phyloP scores from a whole-genome alignment of 2,888 invertebrate species.

The Allolobophora icterica region DNA sequence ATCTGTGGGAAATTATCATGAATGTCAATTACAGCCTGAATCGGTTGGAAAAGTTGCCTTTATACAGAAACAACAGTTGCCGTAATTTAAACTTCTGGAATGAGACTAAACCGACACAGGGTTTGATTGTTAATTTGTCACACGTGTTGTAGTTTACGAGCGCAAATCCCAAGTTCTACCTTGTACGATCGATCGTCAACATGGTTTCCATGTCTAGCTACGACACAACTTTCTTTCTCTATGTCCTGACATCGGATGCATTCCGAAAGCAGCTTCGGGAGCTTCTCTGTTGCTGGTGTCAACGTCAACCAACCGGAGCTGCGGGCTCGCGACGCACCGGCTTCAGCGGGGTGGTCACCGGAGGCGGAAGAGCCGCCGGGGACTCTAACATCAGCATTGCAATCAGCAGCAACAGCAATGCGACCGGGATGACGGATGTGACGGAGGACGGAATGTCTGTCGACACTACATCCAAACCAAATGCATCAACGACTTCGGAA shows the following conservation, averaged over 20 bases:
- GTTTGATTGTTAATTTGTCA: too few species aligned
- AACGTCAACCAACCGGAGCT: neutral
- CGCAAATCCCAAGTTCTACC: slow-evolving; percentile 30
- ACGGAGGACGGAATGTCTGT: neutral
- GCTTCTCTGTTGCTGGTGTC: neutral
- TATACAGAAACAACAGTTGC: too few species aligned
- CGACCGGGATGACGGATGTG: neutral
- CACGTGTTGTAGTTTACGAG: slow-evolving; percentile 32
- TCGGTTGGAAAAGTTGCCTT: too few species aligned
- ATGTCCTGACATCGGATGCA: slow-evolving; percentile 40
- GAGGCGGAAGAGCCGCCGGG: neutral
- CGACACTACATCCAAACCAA: neutral
- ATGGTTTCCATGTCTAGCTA: neutral
- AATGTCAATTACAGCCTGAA: too few species aligned
- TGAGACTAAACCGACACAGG: too few species aligned
- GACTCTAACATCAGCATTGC: too few species aligned
- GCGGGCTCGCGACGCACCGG: neutral
- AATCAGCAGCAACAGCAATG: neutral
- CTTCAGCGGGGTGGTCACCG: neutral
- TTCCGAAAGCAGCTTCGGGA: slow-evolving; percentile 39
- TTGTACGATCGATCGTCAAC: neutral
- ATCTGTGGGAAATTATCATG: too few species aligned
- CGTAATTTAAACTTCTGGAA: too few species aligned
- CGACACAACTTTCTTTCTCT: slow-evolving; percentile 45
- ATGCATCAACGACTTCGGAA: too few species aligned